Evolutionary conservation across 2,113 vertebrate species (phyloP), one percentile per base, ranked within the genome.

Genomic region (Sula dactylatra): DNA sequence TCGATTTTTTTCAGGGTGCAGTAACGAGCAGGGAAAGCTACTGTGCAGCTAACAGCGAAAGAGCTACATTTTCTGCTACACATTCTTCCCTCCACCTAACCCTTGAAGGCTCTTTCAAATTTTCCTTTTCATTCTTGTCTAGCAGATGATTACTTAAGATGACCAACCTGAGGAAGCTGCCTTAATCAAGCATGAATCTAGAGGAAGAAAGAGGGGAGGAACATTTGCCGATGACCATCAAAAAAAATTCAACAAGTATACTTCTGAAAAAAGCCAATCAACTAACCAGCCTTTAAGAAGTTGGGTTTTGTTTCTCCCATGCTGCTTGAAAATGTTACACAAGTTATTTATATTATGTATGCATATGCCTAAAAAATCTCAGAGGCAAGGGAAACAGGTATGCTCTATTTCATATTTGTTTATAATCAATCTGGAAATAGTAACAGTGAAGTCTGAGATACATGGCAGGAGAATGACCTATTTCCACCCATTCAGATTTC

Each of bases 261-360:
- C 8, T 70, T 85, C 44, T 66, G 22, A 61, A 64, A 58, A 90
- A 74, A 78, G 4, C 2, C 9, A 6, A 16, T 8, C 22, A 71
- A n/a, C 16, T 11, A 55, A 47, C 19, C 20, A 56, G 7, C 1
- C 3, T 13, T 58, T 62, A 52, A 78, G 7, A 73, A 29, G 12
- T 1, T 82, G 31, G 2, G 2, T 2, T 4, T 21, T 56, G 36
- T 34, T 13, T 1, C 11, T 9, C 22, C 7, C 38, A 12, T 11
- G 7, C 5, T 81, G 5, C 16, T 69, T 54, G 25, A 49, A 62
- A 81, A 50, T 4, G 18, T 61, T 42, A 42, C 8, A 1, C 12
- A 29, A 59, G 2, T 58, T 76, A 50, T 72, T 89, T 45, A 50
- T 73, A 58, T 83, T 55, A n/a, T 29, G 2, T 29, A 29, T 38